Evolutionary conservation across 2,888 invertebrate species (phyloP), one percentile per base, ranked within the genome.

Genomic region (Parnassius apollo): DNA sequence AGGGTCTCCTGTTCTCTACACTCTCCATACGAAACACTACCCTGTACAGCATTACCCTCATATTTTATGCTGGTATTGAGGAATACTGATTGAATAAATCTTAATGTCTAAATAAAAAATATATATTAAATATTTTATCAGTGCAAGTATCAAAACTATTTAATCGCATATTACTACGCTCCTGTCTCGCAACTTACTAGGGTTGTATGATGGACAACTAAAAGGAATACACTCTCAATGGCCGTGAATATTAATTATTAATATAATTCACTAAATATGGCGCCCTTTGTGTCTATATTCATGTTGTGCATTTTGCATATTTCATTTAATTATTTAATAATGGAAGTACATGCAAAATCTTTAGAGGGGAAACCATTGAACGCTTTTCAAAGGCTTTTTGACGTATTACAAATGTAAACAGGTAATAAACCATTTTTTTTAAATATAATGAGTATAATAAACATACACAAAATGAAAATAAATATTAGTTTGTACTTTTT

Each of bases 181-280:
- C 57, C 65, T 64, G 66, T 69, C 60, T 62, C 66, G 57, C 45
- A 50, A 59, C 65, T 57, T 63, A 62, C 68, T 60, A 62, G 79
- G 80, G 76, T 68, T 56, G 68, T 65, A 74, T 90, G 90, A 90
- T 81, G 86, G 90, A 89, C 89, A 82, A 73, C 75, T 86, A 83
- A 90, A 86, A 82, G 83, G 83, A 83, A 82, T 80, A 78, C 82
- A 78, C 78, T 78, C 79, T 83, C 78, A 79, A 85, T 80, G 77
- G 77, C 74, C 76, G 82, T 87, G 86, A 86, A 88, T 89, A 88
- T 87, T 89, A 87, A 89, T 89, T 88, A 84, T 80, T 76, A 80
- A 72, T 72, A 72, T 80, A 80, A 78, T 75, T 72, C 71, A 71
- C 62, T 62, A 72, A 80, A 78, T 78, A 78, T 77, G 78, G n/a